Evolutionary conservation across 2,113 vertebrate species (phyloP), one percentile per base, ranked within the genome.

Genomic region (Gallinago jamesoni): DNA sequence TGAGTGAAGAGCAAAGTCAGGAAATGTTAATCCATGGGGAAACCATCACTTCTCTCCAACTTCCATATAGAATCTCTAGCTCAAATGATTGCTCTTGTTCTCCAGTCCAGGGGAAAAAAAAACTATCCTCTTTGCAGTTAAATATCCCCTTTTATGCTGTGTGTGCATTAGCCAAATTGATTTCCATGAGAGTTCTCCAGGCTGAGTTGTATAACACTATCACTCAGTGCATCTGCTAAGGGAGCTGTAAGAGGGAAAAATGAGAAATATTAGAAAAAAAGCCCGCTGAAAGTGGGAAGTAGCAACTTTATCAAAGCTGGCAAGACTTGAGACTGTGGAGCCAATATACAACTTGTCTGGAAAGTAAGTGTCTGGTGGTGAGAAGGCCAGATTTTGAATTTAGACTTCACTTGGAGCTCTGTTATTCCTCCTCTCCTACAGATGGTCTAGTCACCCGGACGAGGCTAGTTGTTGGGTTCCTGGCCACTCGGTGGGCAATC

Each of bases 1-100:
- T 98, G 90, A 96, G 94, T 95, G 94, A 98, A 97, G 94, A 92
- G 94, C 96, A 95, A 97, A 98, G 98, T 97, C 97, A 97, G 97
- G 96, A 96, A 98, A 96, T 93, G 96, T 97, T 97, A 98, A 97
- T 97, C 97, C 90, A 20, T 28, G 70, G 97, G 97, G 98, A 98
- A 97, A 80, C 75, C 67, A 84, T 90, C 84, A 66, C 76, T 92
- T 88, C 79, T 92, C 91, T 84, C 56, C 30, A 68, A 94, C 73
- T 94, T 83, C 94, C 69, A 60, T 30, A 81, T 12, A 90, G 95
- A 93, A 95, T 89, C 84, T 95, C 39, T 67, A 86, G 81, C 35
- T 63, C 87, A 95, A 92, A 97, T 96, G 96, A 91, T 91, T 94
- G 27, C 66, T 96, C 96, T 97, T 97, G 75, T 96, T 97, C 95